These are phyloP conservation scores for Scaptodrosophila lebanonensis DNA, from an alignment of 1,140 invertebrate genomes.

Conservation along the genomic window DNA sequence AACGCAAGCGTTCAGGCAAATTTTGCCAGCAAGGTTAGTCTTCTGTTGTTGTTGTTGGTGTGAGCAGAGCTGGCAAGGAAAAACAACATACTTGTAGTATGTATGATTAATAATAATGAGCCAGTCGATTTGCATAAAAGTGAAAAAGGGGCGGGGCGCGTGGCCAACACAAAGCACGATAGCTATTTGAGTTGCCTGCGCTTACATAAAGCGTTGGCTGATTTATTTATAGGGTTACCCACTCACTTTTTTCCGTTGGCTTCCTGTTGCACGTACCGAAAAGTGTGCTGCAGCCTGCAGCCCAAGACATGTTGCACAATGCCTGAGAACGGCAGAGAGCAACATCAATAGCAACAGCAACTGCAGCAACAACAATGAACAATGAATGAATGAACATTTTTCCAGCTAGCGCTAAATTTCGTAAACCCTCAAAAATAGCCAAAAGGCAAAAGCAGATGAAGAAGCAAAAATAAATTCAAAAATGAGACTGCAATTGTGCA, in stretches of 20 bases:
- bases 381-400: slow-evolving; percentile 21
- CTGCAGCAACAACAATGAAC: slow-evolving; percentile 3
- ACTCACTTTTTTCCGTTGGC: slow-evolving; percentile 9
- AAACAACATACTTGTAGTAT: no score
- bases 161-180: slow-evolving; percentile 19
- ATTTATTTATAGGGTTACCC: background rate
- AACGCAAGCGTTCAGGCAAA: slow-evolving; percentile 18
- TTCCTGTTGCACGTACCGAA: slow-evolving; percentile 7
- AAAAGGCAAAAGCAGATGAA: slow-evolving; percentile 21
- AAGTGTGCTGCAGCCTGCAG: background rate
- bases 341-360: no score
- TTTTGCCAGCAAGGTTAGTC: slow-evolving; percentile 29
- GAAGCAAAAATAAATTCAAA: slow-evolving; percentile 13
- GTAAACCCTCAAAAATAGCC: slow-evolving; percentile 43
- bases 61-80: slow-evolving; percentile 51
- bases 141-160: slow-evolving; percentile 36
- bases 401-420: slow-evolving; percentile 28
- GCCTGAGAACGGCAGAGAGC: slow-evolving; percentile 31
- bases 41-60: slow-evolving; percentile 17
- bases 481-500: slow-evolving; percentile 48
- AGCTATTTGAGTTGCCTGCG: slow-evolving; percentile 35
- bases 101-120: slow-evolving; percentile 45
- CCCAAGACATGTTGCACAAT: slow-evolving; percentile 30
- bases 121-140: slow-evolving; percentile 29
- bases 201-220: slow-evolving; percentile 1